Conservation (phyloP, 2,113 vertebrate species). For the Cromileptes altivelis region DNA sequence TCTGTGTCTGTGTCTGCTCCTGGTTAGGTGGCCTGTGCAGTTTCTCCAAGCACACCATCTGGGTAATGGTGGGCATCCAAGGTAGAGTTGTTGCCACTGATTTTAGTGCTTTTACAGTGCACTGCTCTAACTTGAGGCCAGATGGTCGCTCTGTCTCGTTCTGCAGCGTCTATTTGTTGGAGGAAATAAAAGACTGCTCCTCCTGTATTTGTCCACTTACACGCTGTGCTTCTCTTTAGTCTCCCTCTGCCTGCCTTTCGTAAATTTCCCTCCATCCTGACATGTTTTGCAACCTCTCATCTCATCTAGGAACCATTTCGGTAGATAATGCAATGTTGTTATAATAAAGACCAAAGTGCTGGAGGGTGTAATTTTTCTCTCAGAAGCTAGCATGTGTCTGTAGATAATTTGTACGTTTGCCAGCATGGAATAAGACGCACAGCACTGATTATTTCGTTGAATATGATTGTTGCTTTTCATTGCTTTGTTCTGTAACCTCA, state of each 20-base stretch:
- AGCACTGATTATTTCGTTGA: background rate
- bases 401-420: slow-evolving; percentile 36
- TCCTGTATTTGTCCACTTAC: slow-evolving; percentile 65
- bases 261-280: slow-evolving; percentile 19
- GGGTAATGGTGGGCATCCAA: slow-evolving; percentile 86
- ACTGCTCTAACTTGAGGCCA: slow-evolving; percentile 79
- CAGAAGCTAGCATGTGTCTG: slow-evolving; percentile 16
- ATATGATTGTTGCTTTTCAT: slow-evolving; percentile 7
- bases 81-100: slow-evolving; percentile 82
- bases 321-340: slow-evolving; percentile 44
- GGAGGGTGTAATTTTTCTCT: slow-evolving; percentile 31
- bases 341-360: slow-evolving; percentile 50
- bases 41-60: slow-evolving; percentile 80
- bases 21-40: slow-evolving; percentile 78
- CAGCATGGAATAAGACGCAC: slow-evolving; percentile 16
- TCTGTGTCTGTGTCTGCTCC: slow-evolving; percentile 68
- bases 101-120: slow-evolving; percentile 82
- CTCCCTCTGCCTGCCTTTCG: slow-evolving; percentile 44
- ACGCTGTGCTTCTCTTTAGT: slow-evolving; percentile 53
- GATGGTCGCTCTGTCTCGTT: slow-evolving; percentile 82
- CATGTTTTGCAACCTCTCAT: slow-evolving; percentile 51
- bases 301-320: slow-evolving; percentile 46
- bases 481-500: background rate
- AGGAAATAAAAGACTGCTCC: slow-evolving; percentile 67
- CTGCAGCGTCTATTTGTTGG: slow-evolving; percentile 75